Evolutionary conservation across 2,113 vertebrate species (phyloP), one percentile per base, ranked within the genome.

Genomic region (Ictalurus punctatus): DNA sequence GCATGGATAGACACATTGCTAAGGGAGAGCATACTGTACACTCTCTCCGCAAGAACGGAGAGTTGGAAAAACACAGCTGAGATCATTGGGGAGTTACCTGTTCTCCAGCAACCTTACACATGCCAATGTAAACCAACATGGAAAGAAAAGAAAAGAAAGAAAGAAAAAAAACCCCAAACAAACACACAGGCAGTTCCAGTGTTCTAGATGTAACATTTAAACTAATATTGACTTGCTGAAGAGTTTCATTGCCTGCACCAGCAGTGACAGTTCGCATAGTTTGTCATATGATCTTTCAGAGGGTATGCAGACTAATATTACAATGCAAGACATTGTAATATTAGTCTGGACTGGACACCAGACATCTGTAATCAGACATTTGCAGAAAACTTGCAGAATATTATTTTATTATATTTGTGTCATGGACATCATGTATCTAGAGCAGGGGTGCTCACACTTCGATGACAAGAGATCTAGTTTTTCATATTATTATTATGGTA

Each of bases 1-100:
- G 87, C 91, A 87, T 89, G 92, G 86, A 84, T 0, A 84, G 37
- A 79, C 59, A 83, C 74, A 84, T 86, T n/a, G 84, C 90, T 89
- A 69, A 80, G n/a, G 78, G 67, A 86, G 44, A 89, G 4, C 25
- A 84, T 78, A 48, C 44, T 48, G 6, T 48, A 78, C 85, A 87
- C 73, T 16, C 21, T 44, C 73, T 69, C 74, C 85, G 1, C 48
- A 80, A 56, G 7, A 30, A 78, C 40, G 21, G 52, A 92, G 34
- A 81, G 69, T 71, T 48, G 79, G 25, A 90, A 79, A 90, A 85
- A 86, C 9, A 78, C 54, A 85, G 56, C 44, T 48, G 30, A 83
- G 63, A 89, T 67, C 83, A 76, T 80, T 44, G 34, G 37, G 81
- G 54, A 73, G 74, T 65, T 82, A 73, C 54, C 86, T 40, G 54